Base-by-base conservation (phyloP, 2,888 invertebrate genomes). In the Agrotis clavis region DNA sequence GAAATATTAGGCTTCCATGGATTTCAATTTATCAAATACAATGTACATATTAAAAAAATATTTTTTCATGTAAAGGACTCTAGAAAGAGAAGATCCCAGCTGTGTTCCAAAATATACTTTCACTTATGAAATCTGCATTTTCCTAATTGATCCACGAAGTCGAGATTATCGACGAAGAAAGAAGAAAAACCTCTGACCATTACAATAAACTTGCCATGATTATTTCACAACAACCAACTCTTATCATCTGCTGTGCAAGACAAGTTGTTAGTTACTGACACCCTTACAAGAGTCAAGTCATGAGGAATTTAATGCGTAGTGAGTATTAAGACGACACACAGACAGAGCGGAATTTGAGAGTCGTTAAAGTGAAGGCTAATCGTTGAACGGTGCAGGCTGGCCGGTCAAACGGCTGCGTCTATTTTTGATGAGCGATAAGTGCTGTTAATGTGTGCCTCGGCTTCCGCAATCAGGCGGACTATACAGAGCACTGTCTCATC, bases 381-480 rank as follows among this genome's bases (percentile, higher is more conserved):
- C 74, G 45, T 62, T 35, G 74, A 62, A 71, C 30, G 19, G 41
- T 50, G 41, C 41, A 41, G 41, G 41, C 1, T 41, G 18, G 35
- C 25, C 50, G 45, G 74, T 59, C 30, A 45, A 45, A 21, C 30
- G 21, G 18, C 18, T 35, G 74, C 51, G 62, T 53, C n/a, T 45
- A 45, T 47, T 74, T n/a, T 74, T n/a, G 41, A 21, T 51, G 71
- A 73, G 21, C 60, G 61, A 18, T 57, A 19, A 71, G 72, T 57
- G 74, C 51, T 11, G 6, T 51, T 21, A 73, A 71, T 51, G 30
- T 21, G 30, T 48, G 71, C 47, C 30, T 47, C 71, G 47, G 71
- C 54, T 45, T 71, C 70, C 70, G 59, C 73, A 48, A 72, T 35
- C 56, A 56, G 21, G 5, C 21, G 18, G n/a, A n/a, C 21, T 72